These are phyloP conservation scores for Tanytarsus gracilentus DNA, from an alignment of 2,888 invertebrate genomes.

Conservation along the genomic window DNA sequence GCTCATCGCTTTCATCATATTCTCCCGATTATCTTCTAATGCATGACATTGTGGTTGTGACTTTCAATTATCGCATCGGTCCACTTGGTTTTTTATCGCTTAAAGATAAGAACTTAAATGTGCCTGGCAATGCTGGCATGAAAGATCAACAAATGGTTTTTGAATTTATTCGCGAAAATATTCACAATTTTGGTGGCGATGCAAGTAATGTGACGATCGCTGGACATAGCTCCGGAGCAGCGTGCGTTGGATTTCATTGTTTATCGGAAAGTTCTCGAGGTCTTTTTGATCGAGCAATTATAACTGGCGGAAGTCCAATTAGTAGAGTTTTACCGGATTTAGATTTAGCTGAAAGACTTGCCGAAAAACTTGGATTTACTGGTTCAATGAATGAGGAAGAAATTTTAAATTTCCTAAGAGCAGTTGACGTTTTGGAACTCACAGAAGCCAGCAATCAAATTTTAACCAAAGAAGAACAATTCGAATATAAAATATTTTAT, in stretches of 20 bases:
- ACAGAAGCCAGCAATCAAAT: not conserved
- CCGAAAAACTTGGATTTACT: slow-evolving; percentile 39
- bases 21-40: slow-evolving; percentile 45
- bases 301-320: slow-evolving; percentile 39
- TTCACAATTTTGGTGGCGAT: slow-evolving; percentile 46
- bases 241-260: slow-evolving; percentile 44
- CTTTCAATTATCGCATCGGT: slow-evolving; percentile 46
- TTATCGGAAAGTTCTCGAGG: slow-evolving; percentile 44
- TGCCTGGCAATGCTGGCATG: slow-evolving; percentile 48
- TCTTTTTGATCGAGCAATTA: slow-evolving; percentile 40
- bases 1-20: slow-evolving; percentile 41
- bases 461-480: not conserved
- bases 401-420: slow-evolving; percentile 39
- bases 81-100: slow-evolving; percentile 45
- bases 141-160: slow-evolving; percentile 48
- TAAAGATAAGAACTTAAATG: slow-evolving; percentile 42
- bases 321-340: slow-evolving; percentile 36
- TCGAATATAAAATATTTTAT: slow-evolving; percentile 30
- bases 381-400: slow-evolving; percentile 38
- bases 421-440: slow-evolving; percentile 30
- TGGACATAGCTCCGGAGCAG: slow-evolving; percentile 48
- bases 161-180: slow-evolving; percentile 47
- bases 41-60: slow-evolving; percentile 45
- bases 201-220: slow-evolving; percentile 46
- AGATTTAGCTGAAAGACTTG: slow-evolving; percentile 38